These are phyloP conservation scores for Platynereis dumerilii DNA, from an alignment of 2,888 invertebrate genomes.

Conservation along the genomic window DNA sequence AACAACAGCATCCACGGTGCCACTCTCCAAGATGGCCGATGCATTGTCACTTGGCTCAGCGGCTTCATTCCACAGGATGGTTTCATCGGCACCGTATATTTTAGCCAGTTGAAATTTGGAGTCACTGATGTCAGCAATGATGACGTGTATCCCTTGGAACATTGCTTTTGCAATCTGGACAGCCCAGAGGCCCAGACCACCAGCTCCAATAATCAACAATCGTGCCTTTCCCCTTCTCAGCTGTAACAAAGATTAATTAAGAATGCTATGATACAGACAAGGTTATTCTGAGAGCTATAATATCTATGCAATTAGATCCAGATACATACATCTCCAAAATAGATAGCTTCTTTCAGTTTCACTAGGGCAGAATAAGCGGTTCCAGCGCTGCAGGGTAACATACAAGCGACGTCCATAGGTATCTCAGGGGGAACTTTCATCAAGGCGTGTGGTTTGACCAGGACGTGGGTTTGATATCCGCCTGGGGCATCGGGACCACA, in stretches of 20 bases:
- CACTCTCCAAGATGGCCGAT: neutral
- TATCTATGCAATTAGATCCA: no score
- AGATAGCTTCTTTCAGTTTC: constrained; percentile 12
- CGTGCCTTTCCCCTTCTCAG: constrained; percentile 8
- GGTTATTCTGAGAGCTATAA: no score
- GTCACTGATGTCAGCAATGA: constrained; percentile 10
- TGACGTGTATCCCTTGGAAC: constrained; percentile 1
- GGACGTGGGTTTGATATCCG: neutral
- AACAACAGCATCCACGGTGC: constrained; percentile 9
- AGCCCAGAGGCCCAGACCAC: constrained; percentile 29
- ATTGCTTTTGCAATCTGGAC: constrained; percentile 25
- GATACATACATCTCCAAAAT: neutral
- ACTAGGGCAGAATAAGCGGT: constrained; percentile 19
- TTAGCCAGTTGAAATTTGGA: constrained; percentile 8
- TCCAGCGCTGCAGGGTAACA: constrained; percentile 23
- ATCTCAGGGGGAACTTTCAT: constrained; percentile 22
- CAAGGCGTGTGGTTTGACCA: neutral
- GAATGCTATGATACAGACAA: no score
- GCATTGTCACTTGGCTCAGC: neutral
- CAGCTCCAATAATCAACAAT: constrained; percentile 24
- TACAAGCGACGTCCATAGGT: constrained; percentile 17
- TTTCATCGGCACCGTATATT: constrained; percentile 10
- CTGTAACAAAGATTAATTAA: no score
- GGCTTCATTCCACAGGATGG: constrained; percentile 10
- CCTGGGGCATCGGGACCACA: neutral